Evolutionary conservation across 2,797 vertebrate genomes (phyloP), one percentile per base, ranked within the genome.

Genomic region (Enteromius viviparus): DNA sequence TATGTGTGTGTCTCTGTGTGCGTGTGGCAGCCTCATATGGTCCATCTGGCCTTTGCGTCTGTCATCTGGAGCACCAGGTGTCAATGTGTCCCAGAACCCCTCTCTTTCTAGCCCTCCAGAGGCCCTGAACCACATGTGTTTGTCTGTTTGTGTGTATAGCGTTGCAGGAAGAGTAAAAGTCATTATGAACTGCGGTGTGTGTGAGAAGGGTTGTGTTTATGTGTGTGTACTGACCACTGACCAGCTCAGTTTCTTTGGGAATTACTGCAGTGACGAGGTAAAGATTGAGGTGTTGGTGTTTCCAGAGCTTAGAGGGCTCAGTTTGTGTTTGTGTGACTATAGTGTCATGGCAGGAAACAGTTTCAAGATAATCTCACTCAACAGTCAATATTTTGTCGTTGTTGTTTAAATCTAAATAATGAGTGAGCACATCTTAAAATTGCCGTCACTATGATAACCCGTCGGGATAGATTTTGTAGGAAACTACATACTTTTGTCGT

Each of bases 31-130:
- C 76, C 87, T 80, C 81, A 80, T 84, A 70, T 15, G 15, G 87
- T 90, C 90, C 88, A 89, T 90, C 89, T 91, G 89, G 88, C 84
- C 81, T 85, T 87, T 85, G 86, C 78, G 88, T 76, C 85, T 88
- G 90, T 90, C 89, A 90, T 90, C 89, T 90, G 89, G 88, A 89
- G 88, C 80, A 40, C 89, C 89, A 90, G 89, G 89, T 90, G 89
- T 89, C 89, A 87, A 72, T 84, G 88, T 84, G 85, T 86, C 89
- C 78, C 87, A 85, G 76, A 87, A 86, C 82, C 84, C 78, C 82
- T 84, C 82, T 79, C 77, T 85, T 37, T 51, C 72, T 74, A 17
- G 40, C 76, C 45, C 78, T 72, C 66, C 51, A 65, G 58, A 64
- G 81, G 34, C 47, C 72, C 66, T 76, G 76, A 62, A 84, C 72